Evolutionary conservation across 2,113 vertebrate species (phyloP).

Genomic region (Oceanodroma tethys): DNA sequence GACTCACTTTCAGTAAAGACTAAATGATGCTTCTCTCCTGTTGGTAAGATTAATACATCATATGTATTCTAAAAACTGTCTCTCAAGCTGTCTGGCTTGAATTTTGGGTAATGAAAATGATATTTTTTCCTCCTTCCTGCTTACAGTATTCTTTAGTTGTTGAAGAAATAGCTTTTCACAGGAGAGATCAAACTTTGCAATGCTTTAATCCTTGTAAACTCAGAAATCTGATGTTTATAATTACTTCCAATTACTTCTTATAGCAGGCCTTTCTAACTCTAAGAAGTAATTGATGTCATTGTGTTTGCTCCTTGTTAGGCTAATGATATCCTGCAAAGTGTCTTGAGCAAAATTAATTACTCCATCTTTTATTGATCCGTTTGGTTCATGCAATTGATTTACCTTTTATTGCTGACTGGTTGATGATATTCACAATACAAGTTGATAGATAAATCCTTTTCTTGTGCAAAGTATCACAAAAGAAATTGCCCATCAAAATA

Average conservation of each 20-base stretch:
- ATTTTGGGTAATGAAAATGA: neutral
- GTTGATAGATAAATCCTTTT: neutral
- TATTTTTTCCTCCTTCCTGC: neutral
- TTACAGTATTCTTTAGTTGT: neutral
- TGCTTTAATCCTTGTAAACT: neutral
- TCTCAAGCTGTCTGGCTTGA: neutral
- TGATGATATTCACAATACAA: neutral
- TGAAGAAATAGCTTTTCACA: neutral
- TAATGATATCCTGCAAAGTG: conserved; percentile 14
- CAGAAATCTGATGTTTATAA: neutral
- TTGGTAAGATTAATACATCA: neutral
- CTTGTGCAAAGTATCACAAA: neutral
- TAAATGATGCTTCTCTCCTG: neutral
- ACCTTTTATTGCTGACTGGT: conserved; percentile 26
- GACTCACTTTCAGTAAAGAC: neutral
- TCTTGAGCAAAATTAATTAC: conserved; percentile 21
- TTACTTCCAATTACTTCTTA: neutral
- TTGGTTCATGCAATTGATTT: neutral
- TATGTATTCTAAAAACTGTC: neutral
- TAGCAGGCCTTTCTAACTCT: neutral
- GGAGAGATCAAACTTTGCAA: neutral
- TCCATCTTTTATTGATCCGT: conserved; percentile 33
- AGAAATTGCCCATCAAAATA: neutral
- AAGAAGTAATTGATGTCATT: neutral
- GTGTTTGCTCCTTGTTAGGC: conserved; percentile 31